Conservation (phyloP, 2,797 vertebrate genomes). For the Silurus aristotelis region DNA sequence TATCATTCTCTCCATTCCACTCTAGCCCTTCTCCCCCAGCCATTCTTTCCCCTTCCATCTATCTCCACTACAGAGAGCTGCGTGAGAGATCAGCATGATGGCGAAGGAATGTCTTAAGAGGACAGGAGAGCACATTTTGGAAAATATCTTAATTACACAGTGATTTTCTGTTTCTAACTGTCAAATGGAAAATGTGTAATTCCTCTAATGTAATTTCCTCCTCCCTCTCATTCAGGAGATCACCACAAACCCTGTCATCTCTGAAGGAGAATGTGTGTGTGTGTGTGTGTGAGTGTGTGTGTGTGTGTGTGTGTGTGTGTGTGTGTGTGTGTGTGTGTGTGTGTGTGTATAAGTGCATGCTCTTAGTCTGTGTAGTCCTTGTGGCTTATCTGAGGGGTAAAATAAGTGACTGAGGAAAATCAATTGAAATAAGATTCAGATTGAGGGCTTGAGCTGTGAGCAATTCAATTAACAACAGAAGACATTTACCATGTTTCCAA, state of each 20-base stretch:
- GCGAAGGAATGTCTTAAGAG: not conserved
- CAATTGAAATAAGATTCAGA: slow-evolving; percentile 46
- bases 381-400: slow-evolving; percentile 26
- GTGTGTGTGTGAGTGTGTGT: not conserved
- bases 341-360: not conserved
- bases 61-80: slow-evolving; percentile 5
- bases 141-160: not conserved
- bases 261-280: not conserved
- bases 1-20: not conserved
- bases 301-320: slow-evolving; percentile 4
- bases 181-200: not conserved
- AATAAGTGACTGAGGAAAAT: slow-evolving; percentile 37
- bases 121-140: not conserved
- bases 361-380: slow-evolving; percentile 25
- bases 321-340: not conserved
- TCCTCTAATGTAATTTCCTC: not conserved
- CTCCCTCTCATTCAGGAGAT: slow-evolving; percentile 2
- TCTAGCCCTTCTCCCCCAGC: not conserved
- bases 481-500: slow-evolving; percentile 9
- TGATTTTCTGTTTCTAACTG: not conserved
- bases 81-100: not conserved
- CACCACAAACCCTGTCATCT: slow-evolving; percentile 9
- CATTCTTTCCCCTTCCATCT: not conserved
- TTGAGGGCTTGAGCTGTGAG: slow-evolving; percentile 32
- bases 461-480: slow-evolving; percentile 49